Evolutionary conservation across 1,140 invertebrate genomes (phyloP).

Genomic region (Fragariocoptes setiger): DNA sequence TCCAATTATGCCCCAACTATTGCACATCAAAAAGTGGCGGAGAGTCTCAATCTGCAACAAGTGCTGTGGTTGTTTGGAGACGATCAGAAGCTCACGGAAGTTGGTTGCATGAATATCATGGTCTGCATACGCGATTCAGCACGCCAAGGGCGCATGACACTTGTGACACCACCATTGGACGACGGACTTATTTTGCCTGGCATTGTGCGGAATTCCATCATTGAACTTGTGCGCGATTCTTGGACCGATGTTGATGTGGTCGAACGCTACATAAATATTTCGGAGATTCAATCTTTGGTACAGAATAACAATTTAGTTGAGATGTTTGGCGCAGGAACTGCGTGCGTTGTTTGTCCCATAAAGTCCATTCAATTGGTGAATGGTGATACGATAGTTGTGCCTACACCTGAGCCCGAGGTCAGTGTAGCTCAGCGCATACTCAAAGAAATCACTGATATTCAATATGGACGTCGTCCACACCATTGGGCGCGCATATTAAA

Average conservation of each 20-base stretch:
- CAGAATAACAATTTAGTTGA: constrained; percentile 51
- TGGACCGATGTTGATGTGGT: constrained; percentile 43
- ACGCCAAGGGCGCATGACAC: constrained; percentile 70
- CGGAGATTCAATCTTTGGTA: constrained; percentile 33
- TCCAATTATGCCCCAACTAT: constrained; percentile 32
- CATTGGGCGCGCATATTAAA: constrained; percentile 1
- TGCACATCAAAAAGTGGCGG: constrained; percentile 31
- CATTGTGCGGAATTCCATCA: constrained; percentile 20
- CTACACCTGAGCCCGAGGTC: neutral
- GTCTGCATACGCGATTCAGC: constrained; percentile 55
- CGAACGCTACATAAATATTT: constrained; percentile 58
- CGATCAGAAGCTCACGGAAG: constrained; percentile 77
- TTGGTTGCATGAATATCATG: constrained; percentile 96
- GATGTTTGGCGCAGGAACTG: constrained; percentile 76
- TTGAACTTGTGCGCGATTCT: constrained; percentile 17
- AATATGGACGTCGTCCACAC: constrained; percentile 9
- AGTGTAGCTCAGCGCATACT: constrained; percentile 4
- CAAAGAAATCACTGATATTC: constrained; percentile 9
- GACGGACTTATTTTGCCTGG: constrained; percentile 33
- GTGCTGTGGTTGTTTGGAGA: constrained; percentile 87
- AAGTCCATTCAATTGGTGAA: constrained; percentile 38
- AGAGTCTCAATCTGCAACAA: constrained; percentile 52
- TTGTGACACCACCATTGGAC: constrained; percentile 58
- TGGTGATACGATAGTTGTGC: constrained; percentile 14
- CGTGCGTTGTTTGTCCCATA: constrained; percentile 63